Percentiles rank a stretch among this genome's conserved stretches.
Evolutionary conservation across 2,113 vertebrate genomes (phyloP).

Genomic region (Phocoena phocoena): DNA sequence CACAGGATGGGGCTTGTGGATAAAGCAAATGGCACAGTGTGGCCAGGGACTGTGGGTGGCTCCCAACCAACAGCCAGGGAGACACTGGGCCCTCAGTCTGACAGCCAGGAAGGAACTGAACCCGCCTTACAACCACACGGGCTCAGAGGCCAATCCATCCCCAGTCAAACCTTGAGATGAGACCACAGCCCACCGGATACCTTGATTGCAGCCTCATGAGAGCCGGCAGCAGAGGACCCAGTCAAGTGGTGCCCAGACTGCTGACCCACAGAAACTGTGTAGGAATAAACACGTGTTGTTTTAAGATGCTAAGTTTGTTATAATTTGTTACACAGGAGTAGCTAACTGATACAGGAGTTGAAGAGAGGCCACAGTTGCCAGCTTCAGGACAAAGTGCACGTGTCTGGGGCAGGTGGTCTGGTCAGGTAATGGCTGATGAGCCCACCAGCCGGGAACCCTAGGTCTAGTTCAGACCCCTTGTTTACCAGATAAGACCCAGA

Average conservation of each 20-base stretch:
- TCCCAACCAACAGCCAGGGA: background rate
- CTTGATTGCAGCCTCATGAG: too few species aligned
- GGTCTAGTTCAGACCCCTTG: background rate
- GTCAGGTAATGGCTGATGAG: background rate
- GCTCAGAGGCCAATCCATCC: background rate
- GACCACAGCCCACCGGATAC: background rate
- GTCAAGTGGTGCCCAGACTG: background rate
- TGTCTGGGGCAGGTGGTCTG: fast-evolving
- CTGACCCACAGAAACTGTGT: background rate
- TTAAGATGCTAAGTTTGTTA: background rate
- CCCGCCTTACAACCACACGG: fast-evolving
- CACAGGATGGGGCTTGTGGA: background rate
- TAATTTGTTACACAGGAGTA: background rate
- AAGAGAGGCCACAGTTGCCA: background rate
- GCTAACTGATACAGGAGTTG: background rate
- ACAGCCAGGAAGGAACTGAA: background rate
- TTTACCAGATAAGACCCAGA: background rate
- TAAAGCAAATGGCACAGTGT: fast-evolving
- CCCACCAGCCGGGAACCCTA: background rate
- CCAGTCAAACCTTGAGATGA: background rate
- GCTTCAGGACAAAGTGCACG: background rate
- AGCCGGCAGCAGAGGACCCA: background rate
- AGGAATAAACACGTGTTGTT: fast-evolving
- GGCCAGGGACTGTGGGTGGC: background rate
- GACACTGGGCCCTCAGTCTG: fast-evolving